These are phyloP conservation scores for Leptodirus hochenwartii DNA, from an alignment of 2,888 invertebrate species.

Conservation along the genomic window DNA sequence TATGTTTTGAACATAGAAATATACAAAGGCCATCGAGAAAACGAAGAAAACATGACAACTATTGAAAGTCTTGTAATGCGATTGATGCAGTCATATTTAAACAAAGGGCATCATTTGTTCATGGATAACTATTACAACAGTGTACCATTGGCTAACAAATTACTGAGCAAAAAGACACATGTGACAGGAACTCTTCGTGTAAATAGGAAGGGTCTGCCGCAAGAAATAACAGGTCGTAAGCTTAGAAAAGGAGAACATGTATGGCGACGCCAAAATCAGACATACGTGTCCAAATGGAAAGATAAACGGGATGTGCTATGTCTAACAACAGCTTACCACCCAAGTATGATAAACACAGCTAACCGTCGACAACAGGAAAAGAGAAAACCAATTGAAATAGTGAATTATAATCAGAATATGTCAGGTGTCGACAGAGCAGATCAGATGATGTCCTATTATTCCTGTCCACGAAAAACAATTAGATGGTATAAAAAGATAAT, in stretches of 20 bases:
- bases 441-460: constrained; percentile 19
- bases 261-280: constrained; percentile 11
- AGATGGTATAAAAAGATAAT: constrained; percentile 19
- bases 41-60: constrained; percentile 12
- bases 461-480: constrained; percentile 18
- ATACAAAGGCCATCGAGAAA: constrained; percentile 13
- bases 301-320: constrained; percentile 13
- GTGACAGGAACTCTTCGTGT: constrained; percentile 12
- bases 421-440: constrained; percentile 16
- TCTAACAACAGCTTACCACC: constrained; percentile 12
- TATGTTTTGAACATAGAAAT: constrained; percentile 11
- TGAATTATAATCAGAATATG: constrained; percentile 15
- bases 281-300: constrained; percentile 13
- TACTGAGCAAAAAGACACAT: constrained; percentile 13
- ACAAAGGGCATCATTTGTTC: constrained; percentile 16
- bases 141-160: constrained; percentile 12
- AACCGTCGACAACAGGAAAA: constrained; percentile 12
- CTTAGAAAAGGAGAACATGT: constrained; percentile 12
- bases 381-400: constrained; percentile 14
- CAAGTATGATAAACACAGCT: constrained; percentile 11
- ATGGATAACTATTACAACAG: constrained; percentile 18
- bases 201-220: constrained; percentile 13
- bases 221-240: constrained; percentile 11
- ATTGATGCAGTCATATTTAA: constrained; percentile 15
- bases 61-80: constrained; percentile 14